Percentiles rank a stretch among this genome's conserved stretches.
Conservation (phyloP, 2,797 vertebrate genomes). For the Danionella dracula region DNA sequence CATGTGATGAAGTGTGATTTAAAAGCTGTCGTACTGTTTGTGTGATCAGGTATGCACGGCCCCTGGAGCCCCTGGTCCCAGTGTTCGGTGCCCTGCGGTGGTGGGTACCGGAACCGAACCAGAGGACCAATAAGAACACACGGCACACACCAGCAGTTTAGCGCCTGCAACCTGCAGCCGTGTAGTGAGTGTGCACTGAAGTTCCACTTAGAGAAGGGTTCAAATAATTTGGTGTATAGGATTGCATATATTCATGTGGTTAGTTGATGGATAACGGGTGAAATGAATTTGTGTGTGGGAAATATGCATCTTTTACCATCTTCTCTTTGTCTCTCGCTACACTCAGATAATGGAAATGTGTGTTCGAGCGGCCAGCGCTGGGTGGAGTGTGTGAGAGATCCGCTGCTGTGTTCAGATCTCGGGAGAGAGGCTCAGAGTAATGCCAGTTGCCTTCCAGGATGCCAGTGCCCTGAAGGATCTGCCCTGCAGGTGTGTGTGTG, state of each 20-base stretch:
- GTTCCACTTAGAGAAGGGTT: too few relatives aligned
- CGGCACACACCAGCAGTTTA: slow-evolving; percentile 75
- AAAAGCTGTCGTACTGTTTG: neutral
- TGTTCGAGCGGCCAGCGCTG: slow-evolving; percentile 73
- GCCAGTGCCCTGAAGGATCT: slow-evolving; percentile 68
- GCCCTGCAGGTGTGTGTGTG: slow-evolving; percentile 68
- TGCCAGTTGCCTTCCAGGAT: slow-evolving; percentile 69
- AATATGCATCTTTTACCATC: too few relatives aligned
- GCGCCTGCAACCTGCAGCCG: slow-evolving; percentile 76
- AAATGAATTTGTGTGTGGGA: too few relatives aligned
- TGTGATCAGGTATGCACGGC: slow-evolving; percentile 59
- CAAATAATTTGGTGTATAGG: too few relatives aligned
- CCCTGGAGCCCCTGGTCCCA: slow-evolving; percentile 77
- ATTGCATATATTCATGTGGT: too few relatives aligned
- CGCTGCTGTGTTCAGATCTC: slow-evolving; percentile 74
- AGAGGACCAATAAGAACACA: slow-evolving; percentile 57
- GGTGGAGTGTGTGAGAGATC: slow-evolving; percentile 66
- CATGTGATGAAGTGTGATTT: neutral
- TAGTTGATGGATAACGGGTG: too few relatives aligned
- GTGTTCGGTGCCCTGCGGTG: slow-evolving; percentile 82
- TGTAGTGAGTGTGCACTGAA: slow-evolving; percentile 58
- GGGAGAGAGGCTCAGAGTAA: slow-evolving; percentile 47
- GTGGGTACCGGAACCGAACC: slow-evolving; percentile 78
- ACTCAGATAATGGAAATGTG: slow-evolving; percentile 56
- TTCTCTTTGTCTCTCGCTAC: neutral